Evolutionary conservation across 2,888 invertebrate genomes (phyloP), one percentile per base, ranked within the genome.

Genomic region (Zaprionus bogoriensis): DNA sequence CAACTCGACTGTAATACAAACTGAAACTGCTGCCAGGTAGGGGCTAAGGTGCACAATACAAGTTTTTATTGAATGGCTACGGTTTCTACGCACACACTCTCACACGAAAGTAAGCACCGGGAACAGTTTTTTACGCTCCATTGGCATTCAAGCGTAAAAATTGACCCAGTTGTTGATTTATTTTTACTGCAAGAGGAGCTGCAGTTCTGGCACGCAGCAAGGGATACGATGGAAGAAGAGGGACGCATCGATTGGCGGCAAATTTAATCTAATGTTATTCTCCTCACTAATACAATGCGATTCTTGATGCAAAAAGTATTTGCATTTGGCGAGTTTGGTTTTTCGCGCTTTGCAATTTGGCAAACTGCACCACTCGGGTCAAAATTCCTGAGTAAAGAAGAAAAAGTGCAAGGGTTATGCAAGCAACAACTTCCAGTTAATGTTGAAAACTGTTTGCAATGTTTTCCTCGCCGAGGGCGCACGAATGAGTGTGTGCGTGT

Each of bases 141-240:
- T 79, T 83, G 68, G 67, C 76, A 81, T 62, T 83, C 68, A 74
- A 80, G 85, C 82, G 70, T 71, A 69, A 71, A 75, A 77, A 82
- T 87, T 88, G 88, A 87, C 87, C 88, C 58, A 88, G 77, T 88
- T 83, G 72, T 67, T 62, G 69, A 80, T 75, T 80, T 87, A 77
- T 85, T 78, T 81, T 74, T 77, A 70, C 63, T 46, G 51, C 65
- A 59, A 55, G 38, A 53, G 23, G 30, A 55, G 55, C 65, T 25
- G 47, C 5, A 19, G 7, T 19, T 7, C 25, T 44, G 27, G 28
- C 32, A 57, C 47, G 27, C 25, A 17, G 19, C 12, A 9, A 36
- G 19, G 28, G n/a, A 20, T 63, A 27, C 22, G 10, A 7, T 25
- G 12, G 12, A 14, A 38, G 57, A 12, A 7, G 20, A 23, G 17